Base-by-base conservation (phyloP, 2,113 vertebrate genomes). In the Chrysemys picta region DNA sequence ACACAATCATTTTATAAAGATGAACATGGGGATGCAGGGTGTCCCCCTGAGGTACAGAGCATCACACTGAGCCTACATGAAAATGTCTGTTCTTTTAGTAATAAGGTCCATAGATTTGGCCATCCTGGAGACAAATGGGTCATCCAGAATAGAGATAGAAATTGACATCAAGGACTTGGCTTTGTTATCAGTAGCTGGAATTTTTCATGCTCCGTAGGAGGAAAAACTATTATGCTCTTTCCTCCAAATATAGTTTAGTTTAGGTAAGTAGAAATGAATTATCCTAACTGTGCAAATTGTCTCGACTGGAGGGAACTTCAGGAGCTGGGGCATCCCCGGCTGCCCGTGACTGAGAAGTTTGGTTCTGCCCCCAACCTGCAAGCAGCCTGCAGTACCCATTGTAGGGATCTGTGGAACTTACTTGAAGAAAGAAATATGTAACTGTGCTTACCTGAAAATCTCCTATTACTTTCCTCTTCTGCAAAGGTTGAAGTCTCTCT, bases 31-130 rank as follows among this genome's bases (percentile, higher is more conserved):
- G 19, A 7, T 53, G 53, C 53, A 21, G 53, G 53, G 17, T 21
- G 21, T 54, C 21, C 53, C 53, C 21, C 53, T 9, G 21, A 54
- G 53, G 21, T 54, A 54, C 53, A 54, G 53, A 54, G 53, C 3
- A 54, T 54, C 53, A 54, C 53, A 54, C 53, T 54, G 53, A 1
- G 4, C 2, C 11, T 3, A 12, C 86, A 76, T 89, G 59, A 87
- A 42, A 31, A 56, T 87, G 91, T 93, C 22, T 84, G 5, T 88
- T 82, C 84, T 87, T 76, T 72, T 78, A 91, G 80, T 91, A 94
- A 80, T 69, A 94, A 89, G 27, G 27, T 91, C 87, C 27, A 84
- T 6, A 76, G 79, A 72, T 72, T n/a, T 89, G 79, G 56, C 21
- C 85, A 80, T 85, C 87, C 12, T 84, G 35, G 65, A 89, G 94